Evolutionary conservation across 1,140 invertebrate species (phyloP).

Genomic region (Hyles vespertilio): DNA sequence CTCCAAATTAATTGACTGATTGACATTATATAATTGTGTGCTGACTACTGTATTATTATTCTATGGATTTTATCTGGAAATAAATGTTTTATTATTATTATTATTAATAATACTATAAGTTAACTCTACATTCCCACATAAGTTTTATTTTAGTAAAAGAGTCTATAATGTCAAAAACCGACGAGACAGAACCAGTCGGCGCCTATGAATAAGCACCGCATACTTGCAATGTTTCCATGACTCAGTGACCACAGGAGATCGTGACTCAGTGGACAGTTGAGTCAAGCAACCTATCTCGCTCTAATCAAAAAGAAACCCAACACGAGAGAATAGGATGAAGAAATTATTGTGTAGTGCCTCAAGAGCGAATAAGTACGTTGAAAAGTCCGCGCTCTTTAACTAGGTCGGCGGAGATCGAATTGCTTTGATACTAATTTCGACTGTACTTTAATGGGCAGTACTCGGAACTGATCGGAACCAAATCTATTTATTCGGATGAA

Average conservation of each 20-base stretch:
- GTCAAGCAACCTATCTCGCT: constrained; percentile 19
- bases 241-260: constrained; percentile 37
- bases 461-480: constrained; percentile 20
- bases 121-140: too few relatives aligned
- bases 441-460: constrained; percentile 12
- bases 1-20: too few relatives aligned
- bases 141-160: too few relatives aligned
- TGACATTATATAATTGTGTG: too few relatives aligned
- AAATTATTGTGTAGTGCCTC: constrained; percentile 9
- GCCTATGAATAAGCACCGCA: constrained; percentile 26
- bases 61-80: too few relatives aligned
- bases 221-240: constrained; percentile 30
- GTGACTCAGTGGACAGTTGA: constrained; percentile 35
- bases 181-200: constrained; percentile 15
- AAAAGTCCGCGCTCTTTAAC: constrained; percentile 15
- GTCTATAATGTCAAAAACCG: not conserved
- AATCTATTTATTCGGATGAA: not conserved
- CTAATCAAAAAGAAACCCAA: constrained; percentile 5
- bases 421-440: constrained; percentile 28
- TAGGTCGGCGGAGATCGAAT: constrained; percentile 22
- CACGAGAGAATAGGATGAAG: constrained; percentile 11
- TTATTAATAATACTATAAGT: too few relatives aligned
- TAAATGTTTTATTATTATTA: too few relatives aligned
- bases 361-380: constrained; percentile 11
- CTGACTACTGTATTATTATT: too few relatives aligned